Evolutionary conservation across 35 echinoderm and acorn worm genomes (phyloP).

Genomic region (Anneissia japonica): DNA sequence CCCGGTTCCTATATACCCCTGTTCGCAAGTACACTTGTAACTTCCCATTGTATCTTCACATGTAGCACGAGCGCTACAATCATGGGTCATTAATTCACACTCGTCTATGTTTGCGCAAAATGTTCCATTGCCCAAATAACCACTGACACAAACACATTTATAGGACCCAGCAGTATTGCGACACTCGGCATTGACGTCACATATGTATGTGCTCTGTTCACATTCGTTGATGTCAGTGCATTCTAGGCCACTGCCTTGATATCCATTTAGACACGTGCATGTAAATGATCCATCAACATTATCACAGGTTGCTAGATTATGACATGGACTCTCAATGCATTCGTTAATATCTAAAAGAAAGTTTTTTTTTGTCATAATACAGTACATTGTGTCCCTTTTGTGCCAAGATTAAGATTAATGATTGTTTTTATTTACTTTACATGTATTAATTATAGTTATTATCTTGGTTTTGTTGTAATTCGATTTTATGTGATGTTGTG

Average conservation of each 20-base stretch:
- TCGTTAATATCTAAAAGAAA: neutral
- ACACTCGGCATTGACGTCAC: neutral
- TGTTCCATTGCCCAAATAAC: constrained; percentile 1
- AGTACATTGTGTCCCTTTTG: too few species aligned
- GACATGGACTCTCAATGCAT: neutral
- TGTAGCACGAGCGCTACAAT: neutral
- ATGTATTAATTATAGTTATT: too few species aligned
- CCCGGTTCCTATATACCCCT: neutral
- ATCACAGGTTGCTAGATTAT: neutral
- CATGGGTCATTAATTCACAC: neutral
- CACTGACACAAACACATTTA: constrained; percentile 18
- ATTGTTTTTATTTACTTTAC: too few species aligned
- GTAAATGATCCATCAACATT: neutral
- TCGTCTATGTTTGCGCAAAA: constrained; percentile 24
- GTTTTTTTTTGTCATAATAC: too few species aligned
- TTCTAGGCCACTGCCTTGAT: neutral
- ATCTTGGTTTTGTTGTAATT: too few species aligned
- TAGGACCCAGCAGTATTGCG: constrained; percentile 20
- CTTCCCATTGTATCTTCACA: constrained; percentile 2
- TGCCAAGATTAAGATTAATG: too few species aligned
- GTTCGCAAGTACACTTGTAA: neutral
- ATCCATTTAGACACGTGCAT: neutral
- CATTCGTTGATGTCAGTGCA: neutral
- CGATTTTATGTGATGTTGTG: too few species aligned
- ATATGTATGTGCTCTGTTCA: neutral